phyloP scores from a whole-genome alignment of 2,113 vertebrate genomes.

The Anas platyrhynchos region DNA sequence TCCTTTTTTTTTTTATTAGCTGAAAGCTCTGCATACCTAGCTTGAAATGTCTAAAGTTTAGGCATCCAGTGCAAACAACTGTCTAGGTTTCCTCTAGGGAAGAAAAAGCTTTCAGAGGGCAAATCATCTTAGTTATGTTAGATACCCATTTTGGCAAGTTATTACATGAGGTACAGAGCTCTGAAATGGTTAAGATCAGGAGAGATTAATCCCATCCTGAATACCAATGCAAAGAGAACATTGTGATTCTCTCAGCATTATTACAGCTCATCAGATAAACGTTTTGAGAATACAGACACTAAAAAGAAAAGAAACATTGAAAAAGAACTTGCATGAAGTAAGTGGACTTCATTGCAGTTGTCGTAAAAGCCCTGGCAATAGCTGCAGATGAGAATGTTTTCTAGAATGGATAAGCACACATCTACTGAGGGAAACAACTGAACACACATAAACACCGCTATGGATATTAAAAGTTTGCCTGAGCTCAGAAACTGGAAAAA shows the following conservation, averaged over 20 bases:
- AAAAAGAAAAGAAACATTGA: neutral
- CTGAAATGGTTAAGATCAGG: neutral
- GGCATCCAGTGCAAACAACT: neutral
- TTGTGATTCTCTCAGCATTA: neutral
- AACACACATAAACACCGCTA: neutral
- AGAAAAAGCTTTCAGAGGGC: neutral
- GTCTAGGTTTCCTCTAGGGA: neutral
- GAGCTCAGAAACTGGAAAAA: neutral
- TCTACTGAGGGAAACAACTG: neutral
- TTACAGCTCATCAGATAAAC: neutral
- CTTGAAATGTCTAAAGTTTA: neutral
- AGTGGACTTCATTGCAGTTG: neutral
- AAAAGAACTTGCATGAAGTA: neutral
- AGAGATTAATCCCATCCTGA: neutral
- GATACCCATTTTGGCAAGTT: neutral
- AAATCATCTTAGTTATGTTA: too few relatives aligned
- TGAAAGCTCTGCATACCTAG: neutral
- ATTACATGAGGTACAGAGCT: neutral
- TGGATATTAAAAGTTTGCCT: neutral
- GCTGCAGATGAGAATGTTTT: neutral
- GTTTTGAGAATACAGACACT: neutral
- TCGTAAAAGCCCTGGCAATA: neutral
- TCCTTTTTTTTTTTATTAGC: neutral
- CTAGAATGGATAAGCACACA: neutral
- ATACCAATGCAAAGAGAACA: neutral